Evolutionary conservation across 2,888 invertebrate genomes (phyloP).

Genomic region (Cephus runcator): DNA sequence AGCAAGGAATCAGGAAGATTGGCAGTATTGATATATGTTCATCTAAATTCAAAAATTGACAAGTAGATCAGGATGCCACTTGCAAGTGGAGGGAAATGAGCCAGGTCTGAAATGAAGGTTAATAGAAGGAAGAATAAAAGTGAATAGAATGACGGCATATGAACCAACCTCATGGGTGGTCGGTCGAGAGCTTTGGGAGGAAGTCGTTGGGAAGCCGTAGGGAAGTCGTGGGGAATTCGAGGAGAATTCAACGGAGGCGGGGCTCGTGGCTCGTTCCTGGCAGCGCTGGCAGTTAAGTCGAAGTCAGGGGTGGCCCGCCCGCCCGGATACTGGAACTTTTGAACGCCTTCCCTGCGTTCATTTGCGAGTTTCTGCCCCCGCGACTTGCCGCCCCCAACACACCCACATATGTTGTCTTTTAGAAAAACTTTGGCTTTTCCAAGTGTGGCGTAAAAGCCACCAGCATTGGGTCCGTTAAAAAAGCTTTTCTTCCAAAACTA

Average conservation of each 20-base stretch:
- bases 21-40: background rate
- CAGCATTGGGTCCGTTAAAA: background rate
- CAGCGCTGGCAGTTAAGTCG: background rate
- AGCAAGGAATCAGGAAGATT: background rate
- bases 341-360: constrained; percentile 2
- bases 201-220: background rate
- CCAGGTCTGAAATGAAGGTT: background rate
- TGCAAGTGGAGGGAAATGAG: background rate
- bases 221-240: background rate
- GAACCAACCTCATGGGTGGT: background rate
- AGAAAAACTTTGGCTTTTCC: background rate
- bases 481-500: background rate
- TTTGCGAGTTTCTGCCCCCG: constrained; percentile 1
- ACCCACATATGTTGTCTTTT: background rate
- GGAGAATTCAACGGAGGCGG: background rate
- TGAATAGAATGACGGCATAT: background rate
- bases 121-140: background rate
- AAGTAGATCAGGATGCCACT: background rate
- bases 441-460: background rate
- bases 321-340: background rate
- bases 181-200: background rate
- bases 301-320: constrained; percentile 6
- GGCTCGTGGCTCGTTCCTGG: background rate
- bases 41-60: background rate
- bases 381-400: background rate